Base-by-base conservation (phyloP, 2,888 invertebrate genomes). In the Stenichneumon culpator region DNA sequence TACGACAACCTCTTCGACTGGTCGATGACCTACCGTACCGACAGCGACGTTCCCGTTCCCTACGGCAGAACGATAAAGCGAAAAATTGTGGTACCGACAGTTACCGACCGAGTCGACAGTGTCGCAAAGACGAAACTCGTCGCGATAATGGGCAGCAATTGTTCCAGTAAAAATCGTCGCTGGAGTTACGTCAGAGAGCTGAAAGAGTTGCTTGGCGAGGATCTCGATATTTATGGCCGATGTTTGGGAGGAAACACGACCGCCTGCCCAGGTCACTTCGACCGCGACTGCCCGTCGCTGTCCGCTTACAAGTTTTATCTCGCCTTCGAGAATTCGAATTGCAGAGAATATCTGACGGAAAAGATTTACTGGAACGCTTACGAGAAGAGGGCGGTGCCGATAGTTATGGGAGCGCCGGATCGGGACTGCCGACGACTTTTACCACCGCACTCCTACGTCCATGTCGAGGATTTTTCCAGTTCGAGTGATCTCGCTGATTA, bases 271-370 rank as follows among this genome's bases (percentile, higher is more conserved):
- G 96, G 96, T 14, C 96, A 96, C 91, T 96, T 96, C 87, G 93
- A 87, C 87, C 90, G 92, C 0, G 96, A 97, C 90, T 97, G 97
- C 87, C 92, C 94, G 2, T 87, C 92, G 6, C 92, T 97, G 63
- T 92, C 94, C 0, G 89, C 94, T 9, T 97, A 97, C 92, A 94
- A 96, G 88, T 97, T 97, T 91, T 97, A 97, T 89, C 92, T 97
- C 60, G 95, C 96, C 0, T 95, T 97, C 86, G 97, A 97, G 92
- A 97, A 97, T 90, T 95, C 96, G 0, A 95, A 95, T 88, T 97
- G 97, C 90, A 94, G 94, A 6, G 96, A 97, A 90, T 97, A 97
- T 89, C 92, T 97, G 67, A 97, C 97, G 0, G 97, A 97, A 90
- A 97, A 97, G 91, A 91, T 95, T 0, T 97, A 96, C 93, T 96